Conservation (phyloP, 2,797 vertebrate genomes). For the Syngnathus rostellatus region DNA sequence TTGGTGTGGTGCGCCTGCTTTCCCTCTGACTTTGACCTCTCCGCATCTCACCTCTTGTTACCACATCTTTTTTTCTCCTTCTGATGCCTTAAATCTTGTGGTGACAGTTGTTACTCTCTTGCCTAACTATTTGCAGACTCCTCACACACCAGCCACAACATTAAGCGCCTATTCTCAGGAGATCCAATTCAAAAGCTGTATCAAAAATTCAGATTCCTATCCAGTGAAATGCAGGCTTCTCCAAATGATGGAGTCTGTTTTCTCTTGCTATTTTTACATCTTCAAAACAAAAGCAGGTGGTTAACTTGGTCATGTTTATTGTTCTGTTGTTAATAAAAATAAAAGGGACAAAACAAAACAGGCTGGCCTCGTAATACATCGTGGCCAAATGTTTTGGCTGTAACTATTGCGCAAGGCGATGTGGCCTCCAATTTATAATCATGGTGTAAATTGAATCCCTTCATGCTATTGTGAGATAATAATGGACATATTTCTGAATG, state of each 20-base stretch:
- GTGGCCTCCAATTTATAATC: too few relatives aligned
- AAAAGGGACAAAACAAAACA: neutral
- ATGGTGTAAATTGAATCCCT: too few relatives aligned
- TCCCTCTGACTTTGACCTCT: conserved; percentile 23
- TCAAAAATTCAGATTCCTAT: neutral
- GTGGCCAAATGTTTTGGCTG: neutral
- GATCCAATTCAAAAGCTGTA: too few relatives aligned
- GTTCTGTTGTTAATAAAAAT: neutral
- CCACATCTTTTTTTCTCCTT: neutral
- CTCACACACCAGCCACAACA: conserved; percentile 3
- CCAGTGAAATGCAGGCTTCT: too few relatives aligned
- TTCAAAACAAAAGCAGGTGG: neutral
- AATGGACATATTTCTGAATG: too few relatives aligned
- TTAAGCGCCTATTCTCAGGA: neutral
- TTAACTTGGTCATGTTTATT: neutral
- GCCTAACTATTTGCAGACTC: conserved; percentile 9
- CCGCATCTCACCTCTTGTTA: conserved; percentile 3
- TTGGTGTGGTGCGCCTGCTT: conserved; percentile 29
- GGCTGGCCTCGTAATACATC: neutral
- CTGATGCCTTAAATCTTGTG: neutral
- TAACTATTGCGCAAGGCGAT: neutral
- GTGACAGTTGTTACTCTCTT: conserved; percentile 1
- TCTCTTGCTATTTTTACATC: neutral
- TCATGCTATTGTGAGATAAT: too few relatives aligned
- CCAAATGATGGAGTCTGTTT: neutral